Evolutionary conservation across 2,113 vertebrate species (phyloP).

Genomic region (Gobius niger): DNA sequence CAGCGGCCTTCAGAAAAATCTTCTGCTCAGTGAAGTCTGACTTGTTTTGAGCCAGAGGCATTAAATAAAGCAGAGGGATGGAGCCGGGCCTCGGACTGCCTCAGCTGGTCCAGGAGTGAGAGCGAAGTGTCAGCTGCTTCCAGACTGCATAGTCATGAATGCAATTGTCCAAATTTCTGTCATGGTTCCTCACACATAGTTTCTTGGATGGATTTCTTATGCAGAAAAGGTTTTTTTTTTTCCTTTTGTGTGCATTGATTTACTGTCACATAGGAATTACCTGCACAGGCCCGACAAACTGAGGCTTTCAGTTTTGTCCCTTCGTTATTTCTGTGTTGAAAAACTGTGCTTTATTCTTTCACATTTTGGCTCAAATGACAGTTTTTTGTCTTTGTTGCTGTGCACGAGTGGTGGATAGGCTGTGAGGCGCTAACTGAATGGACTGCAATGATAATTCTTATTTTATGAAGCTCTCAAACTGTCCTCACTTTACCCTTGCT

Average conservation of each 20-base stretch:
- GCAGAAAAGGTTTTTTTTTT: background rate
- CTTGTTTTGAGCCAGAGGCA: conserved; percentile 30
- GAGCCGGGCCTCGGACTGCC: conserved; percentile 36
- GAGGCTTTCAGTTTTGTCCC: too few relatives aligned
- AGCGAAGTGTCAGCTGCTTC: conserved; percentile 26
- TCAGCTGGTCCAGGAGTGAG: conserved; percentile 42
- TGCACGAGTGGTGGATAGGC: too few relatives aligned
- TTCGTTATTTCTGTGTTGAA: background rate
- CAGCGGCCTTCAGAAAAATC: conserved; percentile 40
- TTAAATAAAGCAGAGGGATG: conserved; percentile 30
- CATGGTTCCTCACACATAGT: background rate
- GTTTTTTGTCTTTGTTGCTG: too few relatives aligned
- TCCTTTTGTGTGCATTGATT: too few relatives aligned
- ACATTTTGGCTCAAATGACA: too few relatives aligned
- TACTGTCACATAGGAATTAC: too few relatives aligned
- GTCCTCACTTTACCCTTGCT: background rate
- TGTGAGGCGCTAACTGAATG: background rate
- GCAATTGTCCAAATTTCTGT: conserved; percentile 3
- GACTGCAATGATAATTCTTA: background rate
- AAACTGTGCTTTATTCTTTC: background rate
- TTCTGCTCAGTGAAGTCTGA: conserved; percentile 19
- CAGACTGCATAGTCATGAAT: conserved; percentile 26
- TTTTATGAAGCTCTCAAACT: background rate
- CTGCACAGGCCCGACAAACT: too few relatives aligned
- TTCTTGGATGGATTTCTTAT: background rate